phyloP scores from a whole-genome alignment of 2,113 vertebrate species.

The Astur gentilis region DNA sequence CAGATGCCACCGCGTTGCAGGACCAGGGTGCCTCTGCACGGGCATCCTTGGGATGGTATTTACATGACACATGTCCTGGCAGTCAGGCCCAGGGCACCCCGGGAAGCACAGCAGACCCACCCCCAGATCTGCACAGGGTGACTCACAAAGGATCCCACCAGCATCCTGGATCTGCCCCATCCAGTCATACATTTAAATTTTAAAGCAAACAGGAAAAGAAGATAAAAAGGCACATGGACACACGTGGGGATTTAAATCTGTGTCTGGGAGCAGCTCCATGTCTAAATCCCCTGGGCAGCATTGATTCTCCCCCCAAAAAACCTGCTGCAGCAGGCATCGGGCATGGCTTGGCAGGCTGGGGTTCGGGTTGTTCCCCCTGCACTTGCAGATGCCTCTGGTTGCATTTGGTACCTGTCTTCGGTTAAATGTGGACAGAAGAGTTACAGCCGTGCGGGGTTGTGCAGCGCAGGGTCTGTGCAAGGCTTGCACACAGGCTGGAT shows the following conservation, averaged over 20 bases:
- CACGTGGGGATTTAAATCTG: neutral
- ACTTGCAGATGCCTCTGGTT: neutral
- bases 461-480: neutral
- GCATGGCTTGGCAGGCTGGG: neutral
- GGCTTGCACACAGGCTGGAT: neutral
- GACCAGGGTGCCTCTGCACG: neutral
- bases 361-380: neutral
- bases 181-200: neutral
- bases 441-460: fast-evolving
- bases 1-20: neutral
- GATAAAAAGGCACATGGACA: neutral
- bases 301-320: neutral
- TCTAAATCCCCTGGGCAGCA: neutral
- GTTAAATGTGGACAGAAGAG: neutral
- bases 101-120: neutral
- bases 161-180: neutral
- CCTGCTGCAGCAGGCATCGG: fast-evolving
- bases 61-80: neutral
- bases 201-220: neutral
- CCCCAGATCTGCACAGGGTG: neutral
- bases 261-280: neutral
- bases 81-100: neutral
- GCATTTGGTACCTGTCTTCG: neutral
- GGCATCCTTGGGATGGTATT: neutral
- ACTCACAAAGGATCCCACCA: neutral